Evolutionary conservation across 2,888 invertebrate species (phyloP).

Genomic region (Euplagia quadripunctaria): DNA sequence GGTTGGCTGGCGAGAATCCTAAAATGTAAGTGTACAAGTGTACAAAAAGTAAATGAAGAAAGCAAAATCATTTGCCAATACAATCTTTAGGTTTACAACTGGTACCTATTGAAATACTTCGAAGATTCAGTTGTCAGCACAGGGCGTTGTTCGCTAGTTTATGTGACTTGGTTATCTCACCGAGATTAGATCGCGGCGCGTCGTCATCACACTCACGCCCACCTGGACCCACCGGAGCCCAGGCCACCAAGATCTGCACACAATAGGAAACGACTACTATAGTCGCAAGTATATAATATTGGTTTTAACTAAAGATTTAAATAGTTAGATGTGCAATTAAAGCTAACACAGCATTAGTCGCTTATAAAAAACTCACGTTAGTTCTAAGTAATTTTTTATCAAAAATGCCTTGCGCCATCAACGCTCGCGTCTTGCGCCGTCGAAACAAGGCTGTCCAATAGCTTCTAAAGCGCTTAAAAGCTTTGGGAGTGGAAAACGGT

Average conservation of each 20-base stretch:
- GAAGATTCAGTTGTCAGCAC: constrained; percentile 43
- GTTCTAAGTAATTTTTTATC: neutral
- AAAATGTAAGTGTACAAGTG: too few relatives aligned
- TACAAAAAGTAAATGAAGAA: neutral
- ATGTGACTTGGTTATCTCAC: constrained; percentile 69
- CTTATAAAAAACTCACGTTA: too few relatives aligned
- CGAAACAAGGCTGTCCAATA: too few relatives aligned
- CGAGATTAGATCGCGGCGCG: constrained; percentile 73
- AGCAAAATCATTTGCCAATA: constrained; percentile 17
- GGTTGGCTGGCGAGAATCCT: too few relatives aligned
- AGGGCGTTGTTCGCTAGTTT: constrained; percentile 68
- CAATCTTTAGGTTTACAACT: constrained; percentile 32
- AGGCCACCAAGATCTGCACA: constrained; percentile 36
- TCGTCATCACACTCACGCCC: constrained; percentile 69
- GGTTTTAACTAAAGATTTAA: neutral
- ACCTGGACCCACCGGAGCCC: constrained; percentile 62
- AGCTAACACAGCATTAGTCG: neutral
- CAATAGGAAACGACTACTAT: constrained; percentile 16
- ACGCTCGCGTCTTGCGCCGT: too few relatives aligned
- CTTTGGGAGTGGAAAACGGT: too few relatives aligned
- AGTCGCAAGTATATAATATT: neutral
- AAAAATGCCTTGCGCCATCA: too few relatives aligned
- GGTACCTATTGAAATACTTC: constrained; percentile 26
- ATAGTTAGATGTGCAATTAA: neutral
- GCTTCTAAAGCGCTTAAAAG: too few relatives aligned